Base-by-base conservation (phyloP, 1,140 invertebrate species). In the Eurosta solidaginis region DNA sequence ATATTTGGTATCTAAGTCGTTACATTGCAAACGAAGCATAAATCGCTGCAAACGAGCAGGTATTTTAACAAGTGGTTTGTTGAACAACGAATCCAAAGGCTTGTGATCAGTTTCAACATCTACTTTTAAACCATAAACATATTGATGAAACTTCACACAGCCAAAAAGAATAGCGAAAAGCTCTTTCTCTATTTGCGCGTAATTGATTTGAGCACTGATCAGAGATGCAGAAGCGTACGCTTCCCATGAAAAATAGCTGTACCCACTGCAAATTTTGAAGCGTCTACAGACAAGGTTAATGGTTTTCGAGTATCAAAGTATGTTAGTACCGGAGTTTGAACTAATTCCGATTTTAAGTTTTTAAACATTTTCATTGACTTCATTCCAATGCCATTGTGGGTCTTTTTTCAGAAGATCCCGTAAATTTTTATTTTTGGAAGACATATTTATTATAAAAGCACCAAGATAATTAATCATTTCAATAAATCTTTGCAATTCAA, bases 1-100 rank as follows among this genome's bases (percentile, higher is more conserved):
- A 78, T 88, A 90, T n/a, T 74, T 42, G 3, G 90, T 78, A 33
- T 82, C 79, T 47, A 90, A 83, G 78, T 89, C 82, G 83, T 87
- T 89, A 74, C 79, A 63, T 77, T 85, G 84, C 50, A 89, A 63
- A 78, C 81, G 81, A 6, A 90, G 74, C 78, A 85, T 79, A 79
- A 84, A 81, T 44, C 83, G 77, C 52, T 85, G 86, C 12, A 89
- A 78, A 74, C 86, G 81, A 47, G 80, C 81, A 17, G 87, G 82
- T 9, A 88, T 85, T 45, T 83, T 82, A 44, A 44, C 42, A 12
- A 44, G 33, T 49, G 84, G 74, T 82, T 90, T 90, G 52, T 84
- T 85, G 80, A 89, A 88, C 17, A 90, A 84, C 9, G 80, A 54
- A 50, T 87, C 83, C 25, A 90, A 49, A 14, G 87, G 78, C 6